Evolutionary conservation across 2,797 vertebrate genomes (phyloP), one percentile per base, ranked within the genome.

Genomic region (Stomatorhinus walkeri): DNA sequence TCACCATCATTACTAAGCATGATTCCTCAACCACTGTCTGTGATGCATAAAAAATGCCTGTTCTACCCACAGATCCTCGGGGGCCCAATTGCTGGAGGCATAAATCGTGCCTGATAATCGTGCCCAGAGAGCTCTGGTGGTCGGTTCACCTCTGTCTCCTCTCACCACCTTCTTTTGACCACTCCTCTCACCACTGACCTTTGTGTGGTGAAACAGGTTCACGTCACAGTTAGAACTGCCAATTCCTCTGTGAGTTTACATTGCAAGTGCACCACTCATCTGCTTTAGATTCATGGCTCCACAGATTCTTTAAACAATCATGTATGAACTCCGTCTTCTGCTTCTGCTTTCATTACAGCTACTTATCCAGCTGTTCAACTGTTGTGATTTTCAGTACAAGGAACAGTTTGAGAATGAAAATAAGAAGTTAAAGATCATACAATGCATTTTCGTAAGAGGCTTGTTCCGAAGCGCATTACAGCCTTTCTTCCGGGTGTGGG

Each of bases 381-480:
- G 40, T 19, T 81, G n/a, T 81, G 40, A n/a, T 46, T 81, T 81
- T 43, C 64, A 40, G 76, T 43, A 16, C 36, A 24, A 22, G 72
- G 36, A n/a, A 79, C 72, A 46, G 76, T 81, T 46, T n/a, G 76
- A n/a, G 76, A n/a, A n/a, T 81, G 40, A 81, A n/a, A 81, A 81
- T 81, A n/a, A 9, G 2, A 40, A 46, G 19, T 19, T 81, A 81
- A 46, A 8, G 76, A 81, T 7, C 32, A 46, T 46, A 9, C 36
- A 4, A 4, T 46, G 76, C 1, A 8, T 46, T 46, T n/a, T 81
- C 40, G 1, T 46, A 46, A 43, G 76, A 22, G 40, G 40, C 76
- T 3, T n/a, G 40, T 43, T 46, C 36, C 40, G 8, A 46, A 81
- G 76, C 19, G 36, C 14, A 43, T 40, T 79, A n/a, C 72, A 43